Evolutionary conservation across 2,888 invertebrate species (phyloP).

Genomic region (Cataglyphis albicans): DNA sequence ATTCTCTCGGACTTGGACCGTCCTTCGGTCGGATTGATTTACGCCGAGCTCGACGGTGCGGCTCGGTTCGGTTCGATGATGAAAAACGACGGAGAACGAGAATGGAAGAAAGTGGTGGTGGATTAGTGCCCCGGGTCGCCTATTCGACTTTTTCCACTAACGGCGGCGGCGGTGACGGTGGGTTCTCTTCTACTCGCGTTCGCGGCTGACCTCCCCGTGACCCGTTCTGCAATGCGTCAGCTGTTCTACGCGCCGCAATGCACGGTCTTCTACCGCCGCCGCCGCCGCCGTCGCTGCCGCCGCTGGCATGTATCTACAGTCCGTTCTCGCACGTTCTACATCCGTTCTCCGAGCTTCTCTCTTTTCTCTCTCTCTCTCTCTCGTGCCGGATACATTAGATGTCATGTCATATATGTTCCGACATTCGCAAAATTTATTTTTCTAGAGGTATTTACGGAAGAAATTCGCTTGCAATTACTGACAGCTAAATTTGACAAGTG

Average conservation of each 20-base stretch:
- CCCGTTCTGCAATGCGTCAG: constrained; percentile 70
- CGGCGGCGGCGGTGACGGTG: neutral
- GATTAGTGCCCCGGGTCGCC: constrained; percentile 19
- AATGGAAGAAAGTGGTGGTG: constrained; percentile 16
- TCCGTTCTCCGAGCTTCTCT: constrained; percentile 34
- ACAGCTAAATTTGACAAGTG: neutral
- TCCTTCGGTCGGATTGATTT: constrained; percentile 72
- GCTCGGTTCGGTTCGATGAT: neutral
- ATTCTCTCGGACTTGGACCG: constrained; percentile 70
- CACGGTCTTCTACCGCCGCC: constrained; percentile 28
- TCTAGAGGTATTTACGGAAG: neutral
- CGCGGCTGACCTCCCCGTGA: constrained; percentile 54
- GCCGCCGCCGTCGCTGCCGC: constrained; percentile 15
- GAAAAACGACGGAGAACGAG: neutral
- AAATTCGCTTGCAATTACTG: neutral
- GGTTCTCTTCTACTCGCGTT: constrained; percentile 25
- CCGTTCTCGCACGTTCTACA: constrained; percentile 36
- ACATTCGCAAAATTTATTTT: constrained; percentile 5
- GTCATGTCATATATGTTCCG: neutral
- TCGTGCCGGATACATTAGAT: neutral
- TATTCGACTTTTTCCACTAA: neutral
- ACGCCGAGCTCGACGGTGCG: constrained; percentile 8
- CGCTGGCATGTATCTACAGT: constrained; percentile 41
- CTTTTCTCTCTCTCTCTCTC: neutral
- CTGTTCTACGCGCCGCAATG: constrained; percentile 36